Evolutionary conservation across 2,797 vertebrate genomes (phyloP).

Genomic region (Xyrichtys novacula): DNA sequence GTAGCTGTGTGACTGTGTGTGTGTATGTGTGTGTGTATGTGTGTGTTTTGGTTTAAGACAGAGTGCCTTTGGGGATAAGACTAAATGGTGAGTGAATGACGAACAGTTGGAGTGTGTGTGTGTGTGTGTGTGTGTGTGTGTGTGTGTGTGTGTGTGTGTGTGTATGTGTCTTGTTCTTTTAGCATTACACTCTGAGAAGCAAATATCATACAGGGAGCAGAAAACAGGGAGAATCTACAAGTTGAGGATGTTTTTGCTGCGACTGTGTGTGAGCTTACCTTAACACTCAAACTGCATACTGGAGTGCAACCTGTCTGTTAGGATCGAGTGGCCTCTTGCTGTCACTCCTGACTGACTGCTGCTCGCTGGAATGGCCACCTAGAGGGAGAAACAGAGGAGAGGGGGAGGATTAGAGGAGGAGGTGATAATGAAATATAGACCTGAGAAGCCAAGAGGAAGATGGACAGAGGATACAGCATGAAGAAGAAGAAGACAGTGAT

Average conservation of each 20-base stretch:
- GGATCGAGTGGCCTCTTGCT: conserved; percentile 86
- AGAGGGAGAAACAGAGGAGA: conserved; percentile 77
- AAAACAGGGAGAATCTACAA: conserved; percentile 13
- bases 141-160: conserved; percentile 64
- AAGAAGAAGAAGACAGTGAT: conserved; percentile 44
- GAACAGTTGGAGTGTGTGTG: conserved; percentile 80
- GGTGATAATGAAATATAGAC: conserved; percentile 30
- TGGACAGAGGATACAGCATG: conserved; percentile 29
- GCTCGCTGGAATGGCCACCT: conserved; percentile 77
- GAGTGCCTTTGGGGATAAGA: conserved; percentile 83
- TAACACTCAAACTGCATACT: conserved; percentile 98
- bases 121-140: conserved; percentile 53
- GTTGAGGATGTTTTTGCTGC: conserved; percentile 18
- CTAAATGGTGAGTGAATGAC: conserved; percentile 82
- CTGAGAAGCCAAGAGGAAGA: conserved; percentile 31
- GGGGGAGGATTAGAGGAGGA: conserved; percentile 43
- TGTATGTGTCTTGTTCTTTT: conserved; percentile 62
- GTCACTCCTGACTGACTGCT: conserved; percentile 84
- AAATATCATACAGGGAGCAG: conserved; percentile 45
- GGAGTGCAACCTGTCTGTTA: conserved; percentile 91
- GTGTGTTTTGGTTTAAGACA: conserved; percentile 76
- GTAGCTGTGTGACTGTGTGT: conserved; percentile 72
- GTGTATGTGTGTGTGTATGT: conserved; percentile 50
- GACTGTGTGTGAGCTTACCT: conserved; percentile 86
- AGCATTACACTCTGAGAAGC: conserved; percentile 61